phyloP scores from a whole-genome alignment of 1,140 invertebrate genomes.

The Achatina immaculata region DNA sequence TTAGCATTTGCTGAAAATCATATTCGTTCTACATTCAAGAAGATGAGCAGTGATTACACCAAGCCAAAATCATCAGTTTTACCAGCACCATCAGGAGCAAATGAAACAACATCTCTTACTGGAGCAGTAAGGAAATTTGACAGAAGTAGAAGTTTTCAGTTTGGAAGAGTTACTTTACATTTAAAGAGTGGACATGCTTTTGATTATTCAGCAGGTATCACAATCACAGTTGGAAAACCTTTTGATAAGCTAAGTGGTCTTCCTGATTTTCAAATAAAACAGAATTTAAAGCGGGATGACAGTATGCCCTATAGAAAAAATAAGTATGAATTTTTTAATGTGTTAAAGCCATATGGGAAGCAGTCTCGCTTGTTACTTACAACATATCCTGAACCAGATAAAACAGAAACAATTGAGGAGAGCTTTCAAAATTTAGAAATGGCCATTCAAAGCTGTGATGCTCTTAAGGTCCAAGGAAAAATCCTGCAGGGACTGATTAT shows the following conservation, averaged over 20 bases:
- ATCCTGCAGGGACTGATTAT: not conserved
- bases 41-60: too few relatives aligned
- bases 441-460: not conserved
- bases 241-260: slow-evolving; percentile 24
- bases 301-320: not conserved
- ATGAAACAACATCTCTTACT: too few relatives aligned
- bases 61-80: too few relatives aligned
- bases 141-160: not conserved
- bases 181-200: not conserved
- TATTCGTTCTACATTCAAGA: not conserved
- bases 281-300: not conserved
- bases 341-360: not conserved
- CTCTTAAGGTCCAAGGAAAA: not conserved
- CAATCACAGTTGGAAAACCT: not conserved
- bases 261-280: not conserved
- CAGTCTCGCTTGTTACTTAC: not conserved
- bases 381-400: not conserved
- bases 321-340: not conserved
- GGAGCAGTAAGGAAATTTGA: not conserved
- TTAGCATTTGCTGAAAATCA: not conserved
- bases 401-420: not conserved
- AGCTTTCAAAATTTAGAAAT: not conserved
- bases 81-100: too few relatives aligned
- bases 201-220: not conserved
- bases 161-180: slow-evolving; percentile 1